Conservation (phyloP, 1,140 invertebrate genomes). For the Brachionus angularis region DNA sequence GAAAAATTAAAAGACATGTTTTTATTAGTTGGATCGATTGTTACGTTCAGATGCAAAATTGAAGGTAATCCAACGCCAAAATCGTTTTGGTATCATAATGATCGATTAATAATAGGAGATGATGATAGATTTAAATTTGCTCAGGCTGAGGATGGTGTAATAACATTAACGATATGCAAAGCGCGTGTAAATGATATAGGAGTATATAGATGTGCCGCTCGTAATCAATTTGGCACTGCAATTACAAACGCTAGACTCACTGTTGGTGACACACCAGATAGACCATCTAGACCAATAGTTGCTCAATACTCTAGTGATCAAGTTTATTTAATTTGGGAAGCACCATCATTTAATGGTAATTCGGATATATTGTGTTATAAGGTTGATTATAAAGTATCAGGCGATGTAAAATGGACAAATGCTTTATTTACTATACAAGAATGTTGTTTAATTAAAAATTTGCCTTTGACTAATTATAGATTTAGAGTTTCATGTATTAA, state of each 20-base stretch:
- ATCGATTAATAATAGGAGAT: constrained; percentile 46
- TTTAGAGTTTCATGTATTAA: constrained; percentile 84
- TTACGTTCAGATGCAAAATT: constrained; percentile 75
- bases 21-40: constrained; percentile 71
- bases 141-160: constrained; percentile 66
- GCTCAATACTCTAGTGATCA: constrained; percentile 75
- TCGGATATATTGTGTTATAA: constrained; percentile 57
- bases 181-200: constrained; percentile 65
- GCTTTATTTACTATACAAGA: constrained; percentile 84
- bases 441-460: constrained; percentile 75
- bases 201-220: constrained; percentile 87
- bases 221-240: constrained; percentile 61
- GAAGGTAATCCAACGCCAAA: constrained; percentile 80
- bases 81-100: constrained; percentile 79
- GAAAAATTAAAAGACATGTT: constrained; percentile 64
- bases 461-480: constrained; percentile 76
- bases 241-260: constrained; percentile 60
- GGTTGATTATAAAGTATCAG: constrained; percentile 58
- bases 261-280: constrained; percentile 66
- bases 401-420: constrained; percentile 76
- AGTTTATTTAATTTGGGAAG: constrained; percentile 67
- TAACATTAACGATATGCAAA: constrained; percentile 50
- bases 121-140: constrained; percentile 67
- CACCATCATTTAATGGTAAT: constrained; percentile 53
- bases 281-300: constrained; percentile 81